Evolutionary conservation across 2,797 vertebrate genomes (phyloP), one percentile per base, ranked within the genome.

Genomic region (Aulostomus chinensis): DNA sequence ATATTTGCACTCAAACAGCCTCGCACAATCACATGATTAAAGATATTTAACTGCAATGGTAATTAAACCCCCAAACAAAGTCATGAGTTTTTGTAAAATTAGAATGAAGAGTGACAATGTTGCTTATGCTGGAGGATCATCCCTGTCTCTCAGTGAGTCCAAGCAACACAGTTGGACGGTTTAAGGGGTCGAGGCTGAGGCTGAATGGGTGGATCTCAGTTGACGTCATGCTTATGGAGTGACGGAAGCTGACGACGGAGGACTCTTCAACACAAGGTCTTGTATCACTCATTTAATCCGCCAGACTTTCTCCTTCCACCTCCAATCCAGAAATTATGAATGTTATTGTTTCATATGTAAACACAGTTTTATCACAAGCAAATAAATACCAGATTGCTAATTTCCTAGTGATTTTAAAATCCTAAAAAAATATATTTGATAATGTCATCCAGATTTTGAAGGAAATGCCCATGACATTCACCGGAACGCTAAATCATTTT

Each of bases 151-250:
- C 32, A 20, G 32, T 20, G 24, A 30, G 35, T 39, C 13, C 55
- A 48, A 50, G 40, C 18, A 33, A 21, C 39, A 52, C 9, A 40
- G 70, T 61, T 78, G 37, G 77, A 56, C 68, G 79, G 77, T 84
- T 54, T 72, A 64, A 64, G 32, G 36, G 52, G 3, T 28, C 2
- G 4, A 49, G 24, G 26, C 42, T 8, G 12, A 9, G 47, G 34
- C 31, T 8, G 34, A 61, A 41, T 14, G 1, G 4, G 40, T 46
- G 3, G 21, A 53, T 41, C 45, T 64, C 39, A 37, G 41, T 16
- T 72, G 62, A 28, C 66, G 31, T 55, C 54, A 60, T 13, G 38
- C 36, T 73, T 49, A 65, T 1, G 51, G 13, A 58, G 51, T 26
- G 24, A 25, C 6, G 0, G 42, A 57, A 31, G 14, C n/a, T 2